Conservation (phyloP, 2,113 vertebrate genomes). For the Rhodinocichla rosea region DNA sequence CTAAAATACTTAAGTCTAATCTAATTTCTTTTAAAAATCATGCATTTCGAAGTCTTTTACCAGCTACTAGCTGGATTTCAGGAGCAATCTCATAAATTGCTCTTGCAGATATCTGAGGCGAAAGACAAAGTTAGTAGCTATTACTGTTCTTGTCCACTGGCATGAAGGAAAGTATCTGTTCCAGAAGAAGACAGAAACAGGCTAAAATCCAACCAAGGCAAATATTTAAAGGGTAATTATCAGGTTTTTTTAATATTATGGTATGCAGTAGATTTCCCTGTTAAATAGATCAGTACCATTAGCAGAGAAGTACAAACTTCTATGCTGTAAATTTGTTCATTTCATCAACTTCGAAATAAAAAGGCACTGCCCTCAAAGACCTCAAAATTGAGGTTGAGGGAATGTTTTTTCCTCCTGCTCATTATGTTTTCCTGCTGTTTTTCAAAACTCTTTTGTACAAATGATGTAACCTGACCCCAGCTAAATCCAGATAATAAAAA, state of each 20-base stretch:
- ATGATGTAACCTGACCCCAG: background rate
- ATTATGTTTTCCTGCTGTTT: background rate
- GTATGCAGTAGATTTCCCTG: background rate
- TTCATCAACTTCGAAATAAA: background rate
- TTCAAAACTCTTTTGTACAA: background rate
- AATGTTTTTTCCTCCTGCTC: background rate
- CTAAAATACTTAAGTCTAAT: conserved; percentile 21
- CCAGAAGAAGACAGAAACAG: background rate
- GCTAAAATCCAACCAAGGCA: background rate
- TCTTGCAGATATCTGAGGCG: background rate
- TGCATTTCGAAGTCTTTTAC: background rate
- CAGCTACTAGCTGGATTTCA: background rate
- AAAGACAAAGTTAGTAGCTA: background rate
- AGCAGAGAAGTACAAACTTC: background rate
- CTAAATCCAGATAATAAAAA: conserved; percentile 14
- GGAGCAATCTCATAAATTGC: background rate
- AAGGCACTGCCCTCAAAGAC: background rate
- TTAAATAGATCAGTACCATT: background rate
- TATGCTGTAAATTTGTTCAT: background rate
- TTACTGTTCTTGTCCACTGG: background rate
- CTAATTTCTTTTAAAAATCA: background rate
- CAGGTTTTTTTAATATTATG: fast-evolving
- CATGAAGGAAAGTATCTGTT: background rate
- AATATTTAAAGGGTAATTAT: background rate
- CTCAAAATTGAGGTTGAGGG: background rate